Percentiles rank a stretch among this genome's conserved stretches.
phyloP scores from a whole-genome alignment of 2,888 invertebrate genomes.

The Alcis repandata region DNA sequence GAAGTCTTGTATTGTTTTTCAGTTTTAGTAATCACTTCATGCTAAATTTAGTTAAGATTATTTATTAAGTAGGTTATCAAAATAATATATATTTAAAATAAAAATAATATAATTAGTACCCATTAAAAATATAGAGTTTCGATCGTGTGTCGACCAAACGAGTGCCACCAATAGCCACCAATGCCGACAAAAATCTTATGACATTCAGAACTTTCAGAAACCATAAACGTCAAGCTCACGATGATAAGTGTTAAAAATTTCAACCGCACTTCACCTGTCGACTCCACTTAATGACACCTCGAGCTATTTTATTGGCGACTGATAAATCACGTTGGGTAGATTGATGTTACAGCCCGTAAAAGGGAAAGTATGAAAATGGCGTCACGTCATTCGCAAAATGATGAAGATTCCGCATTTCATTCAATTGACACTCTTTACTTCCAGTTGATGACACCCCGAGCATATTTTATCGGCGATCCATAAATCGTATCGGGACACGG shows the following conservation, averaged over 20 bases:
- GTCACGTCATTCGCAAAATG: constrained; percentile 62
- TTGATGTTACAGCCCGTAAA: constrained; percentile 69
- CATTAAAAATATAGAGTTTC: too few relatives aligned
- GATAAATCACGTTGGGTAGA: constrained; percentile 78
- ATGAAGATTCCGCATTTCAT: constrained; percentile 34
- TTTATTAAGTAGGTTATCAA: too few relatives aligned
- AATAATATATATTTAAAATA: too few relatives aligned
- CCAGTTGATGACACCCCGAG: constrained; percentile 65
- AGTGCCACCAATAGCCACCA: too few relatives aligned
- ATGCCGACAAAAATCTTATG: background rate
- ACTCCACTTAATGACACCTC: constrained; percentile 67
- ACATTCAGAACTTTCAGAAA: background rate
- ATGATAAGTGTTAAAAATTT: constrained; percentile 15
- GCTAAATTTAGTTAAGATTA: too few relatives aligned
- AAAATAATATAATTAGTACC: too few relatives aligned
- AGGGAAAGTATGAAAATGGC: constrained; percentile 67
- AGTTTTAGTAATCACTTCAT: too few relatives aligned
- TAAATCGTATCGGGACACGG: constrained; percentile 33
- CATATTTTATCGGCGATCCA: constrained; percentile 39
- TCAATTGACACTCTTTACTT: constrained; percentile 53
- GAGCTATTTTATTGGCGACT: constrained; percentile 70
- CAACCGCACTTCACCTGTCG: constrained; percentile 56
- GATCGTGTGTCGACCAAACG: too few relatives aligned
- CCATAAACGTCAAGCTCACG: background rate
- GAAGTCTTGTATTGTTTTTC: too few relatives aligned